These are phyloP conservation scores for Metopia argyrocephala DNA, from an alignment of 2,888 invertebrate genomes.

Conservation along the genomic window DNA sequence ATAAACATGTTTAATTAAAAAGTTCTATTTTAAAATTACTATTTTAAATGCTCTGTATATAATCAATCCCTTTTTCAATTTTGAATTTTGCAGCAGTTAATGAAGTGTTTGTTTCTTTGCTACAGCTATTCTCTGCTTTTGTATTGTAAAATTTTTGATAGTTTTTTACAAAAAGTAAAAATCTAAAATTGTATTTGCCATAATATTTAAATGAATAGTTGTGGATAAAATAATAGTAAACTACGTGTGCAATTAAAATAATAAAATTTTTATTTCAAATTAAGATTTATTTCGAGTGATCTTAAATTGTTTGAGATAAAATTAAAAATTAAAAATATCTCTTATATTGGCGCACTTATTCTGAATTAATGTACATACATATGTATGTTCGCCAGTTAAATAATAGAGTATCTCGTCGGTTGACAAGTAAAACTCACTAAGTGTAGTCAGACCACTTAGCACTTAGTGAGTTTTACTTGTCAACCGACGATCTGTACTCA, in stretches of 20 bases:
- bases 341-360: too few species aligned
- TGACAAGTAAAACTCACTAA: too few species aligned
- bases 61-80: conserved; percentile 6
- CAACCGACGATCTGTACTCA: too few species aligned
- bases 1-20: conserved; percentile 24
- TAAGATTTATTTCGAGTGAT: background rate
- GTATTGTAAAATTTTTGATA: background rate
- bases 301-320: too few species aligned
- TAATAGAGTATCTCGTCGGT: too few species aligned
- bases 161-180: background rate
- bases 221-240: conserved; percentile 21
- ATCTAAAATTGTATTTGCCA: background rate
- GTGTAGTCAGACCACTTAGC: too few species aligned
- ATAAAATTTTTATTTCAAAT: background rate
- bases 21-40: conserved; percentile 1
- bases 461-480: too few species aligned
- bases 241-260: too few species aligned
- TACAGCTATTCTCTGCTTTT: conserved; percentile 7
- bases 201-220: conserved; percentile 19
- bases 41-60: background rate
- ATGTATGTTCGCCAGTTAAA: too few species aligned
- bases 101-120: conserved; percentile 57
- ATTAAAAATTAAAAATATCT: too few species aligned
- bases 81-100: conserved; percentile 56
- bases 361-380: too few species aligned